These are phyloP conservation scores for Paralvinella palmiformis DNA, from an alignment of 1,140 invertebrate genomes.

Conservation along the genomic window DNA sequence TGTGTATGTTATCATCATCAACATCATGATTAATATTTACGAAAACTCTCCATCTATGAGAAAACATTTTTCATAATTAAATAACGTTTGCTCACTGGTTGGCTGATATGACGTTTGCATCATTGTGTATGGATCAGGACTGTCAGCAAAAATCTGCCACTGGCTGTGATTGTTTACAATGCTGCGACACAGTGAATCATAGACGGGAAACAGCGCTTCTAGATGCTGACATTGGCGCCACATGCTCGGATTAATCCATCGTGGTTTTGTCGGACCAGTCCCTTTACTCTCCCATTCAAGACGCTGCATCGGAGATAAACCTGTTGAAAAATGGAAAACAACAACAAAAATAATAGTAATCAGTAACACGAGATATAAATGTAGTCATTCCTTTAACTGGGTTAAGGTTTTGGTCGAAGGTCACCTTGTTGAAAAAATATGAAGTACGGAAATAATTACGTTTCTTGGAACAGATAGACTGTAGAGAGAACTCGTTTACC, in stretches of 20 bases:
- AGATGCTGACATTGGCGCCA: slow-evolving; percentile 43
- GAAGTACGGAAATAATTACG: too few species aligned
- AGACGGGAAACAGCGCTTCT: slow-evolving; percentile 32
- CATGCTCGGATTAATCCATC: slow-evolving; percentile 35
- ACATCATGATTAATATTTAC: too few species aligned
- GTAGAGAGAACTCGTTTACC: too few species aligned
- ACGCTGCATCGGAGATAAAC: slow-evolving; percentile 36
- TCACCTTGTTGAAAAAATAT: too few species aligned
- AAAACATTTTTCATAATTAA: too few species aligned
- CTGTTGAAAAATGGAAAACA: slow-evolving; percentile 21
- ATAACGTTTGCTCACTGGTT: too few species aligned
- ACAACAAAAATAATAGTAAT: not conserved
- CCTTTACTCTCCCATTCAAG: slow-evolving; percentile 29
- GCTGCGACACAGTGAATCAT: slow-evolving; percentile 35
- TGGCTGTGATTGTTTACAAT: slow-evolving; percentile 33
- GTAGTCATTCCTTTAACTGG: too few species aligned
- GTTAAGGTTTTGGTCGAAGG: too few species aligned
- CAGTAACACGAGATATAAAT: slow-evolving; percentile 1
- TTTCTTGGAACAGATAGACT: too few species aligned
- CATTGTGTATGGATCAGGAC: slow-evolving; percentile 32
- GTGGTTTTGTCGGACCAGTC: slow-evolving; percentile 24
- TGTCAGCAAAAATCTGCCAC: slow-evolving; percentile 32
- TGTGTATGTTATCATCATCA: too few species aligned
- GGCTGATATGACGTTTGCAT: slow-evolving; percentile 24
- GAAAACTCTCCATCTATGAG: too few species aligned